Conservation (phyloP, 2,888 invertebrate species). For the Zelleria hepariella region DNA sequence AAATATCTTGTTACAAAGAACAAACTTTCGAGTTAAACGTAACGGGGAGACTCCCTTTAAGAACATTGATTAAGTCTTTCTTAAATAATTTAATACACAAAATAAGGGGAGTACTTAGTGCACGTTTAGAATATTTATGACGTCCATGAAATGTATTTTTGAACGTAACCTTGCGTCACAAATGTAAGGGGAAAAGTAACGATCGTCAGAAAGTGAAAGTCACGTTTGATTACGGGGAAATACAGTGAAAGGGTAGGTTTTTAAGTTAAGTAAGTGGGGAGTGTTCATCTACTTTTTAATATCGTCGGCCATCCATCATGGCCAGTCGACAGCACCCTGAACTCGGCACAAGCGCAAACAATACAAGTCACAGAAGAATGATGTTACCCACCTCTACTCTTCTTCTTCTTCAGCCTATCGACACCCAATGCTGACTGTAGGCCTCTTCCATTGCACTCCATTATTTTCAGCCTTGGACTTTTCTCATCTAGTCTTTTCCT, state of each 20-base stretch:
- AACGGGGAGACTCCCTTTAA: constrained; percentile 23
- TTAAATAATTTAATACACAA: constrained; percentile 16
- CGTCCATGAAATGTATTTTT: background rate
- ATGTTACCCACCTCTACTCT: background rate
- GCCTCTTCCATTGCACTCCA: no score
- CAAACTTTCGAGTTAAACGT: constrained; percentile 28
- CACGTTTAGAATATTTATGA: no score
- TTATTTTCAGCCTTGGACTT: no score
- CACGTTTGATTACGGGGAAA: background rate
- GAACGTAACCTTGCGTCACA: background rate
- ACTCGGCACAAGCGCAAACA: no score
- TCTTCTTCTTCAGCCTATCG: no score
- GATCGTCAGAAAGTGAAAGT: background rate
- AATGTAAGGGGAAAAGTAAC: background rate
- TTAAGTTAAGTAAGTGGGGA: constrained; percentile 20
- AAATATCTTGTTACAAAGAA: constrained; percentile 10
- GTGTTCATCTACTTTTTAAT: constrained; percentile 59
- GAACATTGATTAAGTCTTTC: constrained; percentile 16
- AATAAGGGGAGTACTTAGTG: no score
- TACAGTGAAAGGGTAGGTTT: constrained; percentile 1
- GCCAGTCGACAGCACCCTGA: constrained; percentile 21
- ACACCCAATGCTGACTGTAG: no score
- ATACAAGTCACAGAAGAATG: background rate
- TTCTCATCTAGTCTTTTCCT: no score
- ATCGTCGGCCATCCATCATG: constrained; percentile 53